Base-by-base conservation (phyloP, 1,140 invertebrate species). In the Pseudoatta argentina region DNA sequence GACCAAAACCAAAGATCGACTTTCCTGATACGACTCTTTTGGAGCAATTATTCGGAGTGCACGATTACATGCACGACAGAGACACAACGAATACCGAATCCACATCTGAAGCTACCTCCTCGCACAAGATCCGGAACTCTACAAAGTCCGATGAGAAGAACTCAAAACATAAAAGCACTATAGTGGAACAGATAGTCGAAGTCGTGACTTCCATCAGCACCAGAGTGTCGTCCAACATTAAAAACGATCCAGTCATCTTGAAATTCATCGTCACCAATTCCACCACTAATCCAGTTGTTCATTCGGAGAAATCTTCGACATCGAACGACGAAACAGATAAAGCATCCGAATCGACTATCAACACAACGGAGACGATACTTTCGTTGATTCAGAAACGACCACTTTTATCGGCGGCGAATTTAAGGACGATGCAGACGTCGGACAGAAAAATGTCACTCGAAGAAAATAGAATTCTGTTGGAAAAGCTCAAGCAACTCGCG, bases 141-240 rank as follows among this genome's bases (percentile, higher is more conserved):
- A 10, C 18, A 3, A 14, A 64, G 55, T 21, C 69, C 14, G 71
- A 85, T 34, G 66, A 0, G 27, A 64, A 0, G 53, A 69, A 10
- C 1, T 44, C 16, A 12, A 63, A 27, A 12, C 39, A 5, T 12
- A 72, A 51, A 0, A 75, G 44, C 10, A 82, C 89, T 0, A 91
- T 85, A 18, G 79, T 94, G 2, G 91, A 94, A 64, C 94, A 95
- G 55, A 94, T 95, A 16, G 93, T 95, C 0, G 94, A 95, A 75
- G 94, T 95, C 0, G 94, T 95, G 0, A 95, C 94, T 0, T 95
- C 94, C 0, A 94, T 95, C 7, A 95, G 94, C 55, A 95, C 94
- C 0, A 94, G 92, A 77, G 92, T 95, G 4, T 95, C 94, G 0
- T 94, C 94, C 0, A 94, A 87, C 12, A 75, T 94, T 0, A 92